A percentile compares a stretch with the other conserved stretches of the same genome.
Evolutionary conservation across 2,797 vertebrate species (phyloP).

Genomic region (Gymnothorax reevesii): DNA sequence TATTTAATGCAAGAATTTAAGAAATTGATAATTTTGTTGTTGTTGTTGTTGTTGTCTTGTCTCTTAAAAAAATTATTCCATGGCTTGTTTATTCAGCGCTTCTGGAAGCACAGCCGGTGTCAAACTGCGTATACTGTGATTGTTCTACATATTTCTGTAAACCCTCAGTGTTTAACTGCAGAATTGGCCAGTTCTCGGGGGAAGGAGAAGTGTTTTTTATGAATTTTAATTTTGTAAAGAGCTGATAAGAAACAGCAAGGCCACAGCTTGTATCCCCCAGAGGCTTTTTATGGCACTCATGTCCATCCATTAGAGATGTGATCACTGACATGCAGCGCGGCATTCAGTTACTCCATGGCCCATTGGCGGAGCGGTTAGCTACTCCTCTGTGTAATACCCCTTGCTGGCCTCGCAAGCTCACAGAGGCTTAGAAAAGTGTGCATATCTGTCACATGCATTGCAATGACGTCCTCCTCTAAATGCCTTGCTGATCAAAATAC

Average conservation of each 20-base stretch:
- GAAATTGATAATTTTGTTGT: slow-evolving; percentile 54
- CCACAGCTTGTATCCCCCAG: background rate
- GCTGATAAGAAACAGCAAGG: slow-evolving; percentile 18
- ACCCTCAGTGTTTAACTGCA: slow-evolving; percentile 16
- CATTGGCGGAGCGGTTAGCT: background rate
- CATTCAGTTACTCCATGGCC: background rate
- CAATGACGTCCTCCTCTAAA: background rate
- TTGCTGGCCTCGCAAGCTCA: background rate
- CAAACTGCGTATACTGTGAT: background rate
- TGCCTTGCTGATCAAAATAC: background rate
- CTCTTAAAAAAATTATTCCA: slow-evolving; percentile 51
- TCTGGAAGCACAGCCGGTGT: slow-evolving; percentile 56
- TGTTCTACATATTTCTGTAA: slow-evolving; percentile 22
- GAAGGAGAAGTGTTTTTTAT: slow-evolving; percentile 13
- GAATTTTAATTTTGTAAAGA: slow-evolving; percentile 16
- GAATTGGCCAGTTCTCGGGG: slow-evolving; percentile 6
- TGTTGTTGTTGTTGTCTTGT: slow-evolving; percentile 42
- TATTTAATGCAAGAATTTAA: slow-evolving; percentile 14
- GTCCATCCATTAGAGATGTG: background rate
- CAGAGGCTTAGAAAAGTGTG: background rate
- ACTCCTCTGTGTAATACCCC: background rate
- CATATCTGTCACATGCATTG: background rate
- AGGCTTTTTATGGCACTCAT: background rate
- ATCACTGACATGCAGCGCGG: background rate
- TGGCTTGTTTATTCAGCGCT: slow-evolving; percentile 59